A percentile compares a stretch with the other conserved stretches of the same genome.
Conservation (phyloP, 2,797 vertebrate species). For the Orientallactaga sibirica region DNA sequence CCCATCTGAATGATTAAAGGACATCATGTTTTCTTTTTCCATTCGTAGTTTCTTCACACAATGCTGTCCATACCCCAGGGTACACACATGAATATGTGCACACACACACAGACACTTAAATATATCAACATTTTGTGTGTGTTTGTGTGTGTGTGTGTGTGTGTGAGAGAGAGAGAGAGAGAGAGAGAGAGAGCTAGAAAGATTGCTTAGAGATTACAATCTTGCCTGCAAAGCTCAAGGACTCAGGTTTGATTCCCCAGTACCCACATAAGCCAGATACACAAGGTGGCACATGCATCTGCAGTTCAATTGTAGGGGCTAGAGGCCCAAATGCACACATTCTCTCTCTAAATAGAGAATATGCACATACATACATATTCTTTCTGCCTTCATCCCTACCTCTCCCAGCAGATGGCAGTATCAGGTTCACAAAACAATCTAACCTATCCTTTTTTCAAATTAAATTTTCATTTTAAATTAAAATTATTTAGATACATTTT, state of each 20-base stretch:
- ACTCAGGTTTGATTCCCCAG: no score
- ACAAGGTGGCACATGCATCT: no score
- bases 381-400: not conserved
- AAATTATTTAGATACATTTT: not conserved
- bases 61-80: not conserved
- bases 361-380: not conserved
- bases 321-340: not conserved
- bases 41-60: not conserved
- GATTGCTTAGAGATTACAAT: no score
- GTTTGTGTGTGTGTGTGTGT: no score
- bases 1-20: not conserved
- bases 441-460: not conserved
- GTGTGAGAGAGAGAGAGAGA: no score
- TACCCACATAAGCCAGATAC: no score
- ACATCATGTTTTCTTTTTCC: not conserved
- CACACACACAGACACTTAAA: not conserved
- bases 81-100: not conserved
- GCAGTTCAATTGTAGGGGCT: no score
- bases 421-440: not conserved
- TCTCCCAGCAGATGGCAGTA: conserved; percentile 39
- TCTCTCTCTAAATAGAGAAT: no score
- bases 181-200: no score
- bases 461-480: not conserved
- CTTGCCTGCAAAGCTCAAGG: no score
- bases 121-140: no score